Percentiles rank a stretch among this genome's conserved stretches.
Conservation (phyloP, 2,888 invertebrate genomes). For the Eupithecia tripunctaria region DNA sequence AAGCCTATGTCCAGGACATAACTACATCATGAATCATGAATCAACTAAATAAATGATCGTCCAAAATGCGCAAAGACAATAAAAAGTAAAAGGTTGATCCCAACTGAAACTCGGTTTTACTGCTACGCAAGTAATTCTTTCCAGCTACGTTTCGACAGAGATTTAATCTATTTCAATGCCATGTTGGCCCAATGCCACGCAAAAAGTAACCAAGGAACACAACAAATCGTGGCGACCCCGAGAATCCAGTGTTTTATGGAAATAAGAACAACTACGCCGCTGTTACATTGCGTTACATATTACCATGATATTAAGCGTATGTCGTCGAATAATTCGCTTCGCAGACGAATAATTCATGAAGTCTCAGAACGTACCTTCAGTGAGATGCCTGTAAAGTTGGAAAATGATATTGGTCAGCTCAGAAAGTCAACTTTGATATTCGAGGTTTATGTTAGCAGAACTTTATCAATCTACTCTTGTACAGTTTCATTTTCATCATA, state of each 20-base stretch:
- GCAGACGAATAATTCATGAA: slow-evolving; percentile 25
- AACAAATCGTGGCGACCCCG: slow-evolving; percentile 36
- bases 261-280: slow-evolving; percentile 38
- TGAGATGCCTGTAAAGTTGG: neutral
- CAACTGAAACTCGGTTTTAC: slow-evolving; percentile 10
- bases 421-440: neutral
- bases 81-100: slow-evolving; percentile 9
- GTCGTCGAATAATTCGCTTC: slow-evolving; percentile 11
- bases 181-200: slow-evolving; percentile 35
- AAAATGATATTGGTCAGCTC: neutral
- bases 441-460: neutral
- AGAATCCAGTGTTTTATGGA: slow-evolving; percentile 41
- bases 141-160: slow-evolving; percentile 20
- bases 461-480: neutral
- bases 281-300: slow-evolving; percentile 32
- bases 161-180: slow-evolving; percentile 37
- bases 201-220: slow-evolving; percentile 29
- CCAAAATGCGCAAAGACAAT: neutral
- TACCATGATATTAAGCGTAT: slow-evolving; percentile 36
- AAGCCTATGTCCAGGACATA: too few relatives aligned
- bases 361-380: neutral
- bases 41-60: neutral
- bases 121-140: slow-evolving; percentile 13
- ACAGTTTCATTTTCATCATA: neutral
- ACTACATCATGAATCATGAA: too few relatives aligned